Evolutionary conservation across 2,888 invertebrate genomes (phyloP).

Genomic region (Lasioglossum lativentre): DNA sequence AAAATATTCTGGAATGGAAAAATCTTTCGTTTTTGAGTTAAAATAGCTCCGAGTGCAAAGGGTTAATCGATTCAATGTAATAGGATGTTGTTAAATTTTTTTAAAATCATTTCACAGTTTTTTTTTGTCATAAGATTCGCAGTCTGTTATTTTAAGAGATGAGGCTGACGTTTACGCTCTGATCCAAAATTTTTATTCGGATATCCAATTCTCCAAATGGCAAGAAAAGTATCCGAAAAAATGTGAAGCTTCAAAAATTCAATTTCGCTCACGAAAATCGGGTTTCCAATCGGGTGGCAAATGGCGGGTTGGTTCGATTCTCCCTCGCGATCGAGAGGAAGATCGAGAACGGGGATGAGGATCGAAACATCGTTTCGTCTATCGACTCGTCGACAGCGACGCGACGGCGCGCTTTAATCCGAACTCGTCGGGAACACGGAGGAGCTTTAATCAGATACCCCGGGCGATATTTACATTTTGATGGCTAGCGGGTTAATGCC

Average conservation of each 20-base stretch:
- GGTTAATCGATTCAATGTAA: too few species aligned
- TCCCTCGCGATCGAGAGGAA: neutral
- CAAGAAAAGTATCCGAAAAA: too few species aligned
- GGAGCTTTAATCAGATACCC: constrained; percentile 66
- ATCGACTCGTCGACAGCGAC: constrained; percentile 23
- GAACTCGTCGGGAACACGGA: constrained; percentile 35
- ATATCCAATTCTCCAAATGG: too few species aligned
- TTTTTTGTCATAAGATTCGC: too few species aligned
- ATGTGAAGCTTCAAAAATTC: neutral
- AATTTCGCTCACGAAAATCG: neutral
- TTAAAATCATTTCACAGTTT: too few species aligned
- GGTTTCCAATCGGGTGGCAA: neutral
- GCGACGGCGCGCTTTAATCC: constrained; percentile 41
- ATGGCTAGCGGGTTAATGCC: constrained; percentile 56
- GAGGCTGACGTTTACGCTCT: too few species aligned
- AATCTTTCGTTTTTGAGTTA: too few species aligned
- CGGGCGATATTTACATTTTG: constrained; percentile 70
- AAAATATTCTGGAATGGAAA: too few species aligned
- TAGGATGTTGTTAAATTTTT: too few species aligned
- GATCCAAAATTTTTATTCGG: too few species aligned
- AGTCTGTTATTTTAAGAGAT: too few species aligned
- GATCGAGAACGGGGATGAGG: neutral
- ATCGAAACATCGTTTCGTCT: neutral
- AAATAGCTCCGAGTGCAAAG: too few species aligned
- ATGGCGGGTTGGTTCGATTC: neutral